Base-by-base conservation (phyloP, 2,113 vertebrate species). In the Sturnus vulgaris region DNA sequence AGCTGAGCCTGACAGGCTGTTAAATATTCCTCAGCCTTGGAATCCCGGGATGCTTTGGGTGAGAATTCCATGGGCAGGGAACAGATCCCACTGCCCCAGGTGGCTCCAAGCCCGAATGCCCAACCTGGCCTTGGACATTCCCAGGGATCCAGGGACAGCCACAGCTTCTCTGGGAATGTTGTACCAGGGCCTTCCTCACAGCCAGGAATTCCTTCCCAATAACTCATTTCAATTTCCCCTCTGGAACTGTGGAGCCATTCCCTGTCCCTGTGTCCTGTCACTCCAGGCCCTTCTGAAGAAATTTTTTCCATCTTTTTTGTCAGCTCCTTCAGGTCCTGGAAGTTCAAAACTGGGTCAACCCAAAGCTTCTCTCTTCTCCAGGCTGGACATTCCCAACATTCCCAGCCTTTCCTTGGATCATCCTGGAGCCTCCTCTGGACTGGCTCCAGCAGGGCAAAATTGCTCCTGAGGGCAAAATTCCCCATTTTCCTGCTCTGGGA, bases 41-140 rank as follows among this genome's bases (percentile, higher is more conserved):
- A 57, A 81, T 73, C 4, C 30, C 0, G 11, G 75, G 35, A 21
- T 35, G 44, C 2, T 57, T 19, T 6, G 33, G 33, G 33, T 21
- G 19, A 68, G 68, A 33, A 84, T 73, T 39, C 82, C 49, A 8
- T 0, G 14, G 17, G 3, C 33, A 30, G 31, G 35, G 35, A 35
- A 35, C 13, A 22, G 25, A 46, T 65, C 15, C 31, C 42, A 2
- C 31, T 2, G 3, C 7, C 17, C 59, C 57, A 35, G 57, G 20
- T 0, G 3, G 16, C 17, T 79, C 40, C 46, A 3, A 21, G 22
- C 28, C 30, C 28, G 2, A 0, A 8, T 22, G 31, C 40, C 57
- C 66, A 42, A 0, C 27, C 37, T 4, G 44, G 37, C 44, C 86
- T 59, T 33, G 68, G 44, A 17, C 44, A 57, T 22, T 57, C 10